Evolutionary conservation across 2,888 invertebrate species (phyloP).

Genomic region (Lumbricus terrestris): DNA sequence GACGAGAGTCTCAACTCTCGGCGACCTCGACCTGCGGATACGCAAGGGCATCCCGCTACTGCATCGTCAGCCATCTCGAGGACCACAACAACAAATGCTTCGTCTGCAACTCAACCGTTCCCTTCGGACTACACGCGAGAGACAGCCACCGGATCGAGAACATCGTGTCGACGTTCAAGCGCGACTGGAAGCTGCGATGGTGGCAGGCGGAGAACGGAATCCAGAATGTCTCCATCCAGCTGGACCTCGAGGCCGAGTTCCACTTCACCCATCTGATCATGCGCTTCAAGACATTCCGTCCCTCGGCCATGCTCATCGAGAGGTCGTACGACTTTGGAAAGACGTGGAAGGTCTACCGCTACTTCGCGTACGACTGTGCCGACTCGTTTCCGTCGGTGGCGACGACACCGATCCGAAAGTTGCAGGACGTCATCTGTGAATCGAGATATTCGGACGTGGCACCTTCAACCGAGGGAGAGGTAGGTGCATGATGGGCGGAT

Average conservation of each 20-base stretch:
- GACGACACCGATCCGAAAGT: conserved; percentile 70
- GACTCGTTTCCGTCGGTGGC: conserved; percentile 82
- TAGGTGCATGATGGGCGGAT: conserved; percentile 45
- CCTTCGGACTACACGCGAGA: conserved; percentile 52
- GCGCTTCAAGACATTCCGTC: conserved; percentile 95
- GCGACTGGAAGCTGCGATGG: conserved; percentile 66
- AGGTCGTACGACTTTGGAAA: conserved; percentile 78
- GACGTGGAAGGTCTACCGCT: conserved; percentile 85
- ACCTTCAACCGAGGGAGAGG: conserved; percentile 92
- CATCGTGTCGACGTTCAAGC: conserved; percentile 72
- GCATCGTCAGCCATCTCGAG: conserved; percentile 72
- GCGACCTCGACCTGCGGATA: conserved; percentile 96
- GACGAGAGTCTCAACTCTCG: conserved; percentile 79
- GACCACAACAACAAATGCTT: conserved; percentile 76
- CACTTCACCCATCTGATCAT: conserved; percentile 98
- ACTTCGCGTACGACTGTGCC: conserved; percentile 93
- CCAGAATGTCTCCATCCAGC: conserved; percentile 85
- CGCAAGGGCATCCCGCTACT: conserved; percentile 75
- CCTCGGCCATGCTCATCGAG: conserved; percentile 96
- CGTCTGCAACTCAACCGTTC: conserved; percentile 86
- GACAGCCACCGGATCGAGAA: conserved; percentile 70
- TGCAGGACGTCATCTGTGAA: conserved; percentile 93
- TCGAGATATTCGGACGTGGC: conserved; percentile 88
- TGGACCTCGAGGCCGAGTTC: conserved; percentile 97
- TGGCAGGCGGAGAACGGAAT: conserved; percentile 99